Conservation (phyloP, 1,140 invertebrate genomes). For the Archegozetes longisetosus region DNA sequence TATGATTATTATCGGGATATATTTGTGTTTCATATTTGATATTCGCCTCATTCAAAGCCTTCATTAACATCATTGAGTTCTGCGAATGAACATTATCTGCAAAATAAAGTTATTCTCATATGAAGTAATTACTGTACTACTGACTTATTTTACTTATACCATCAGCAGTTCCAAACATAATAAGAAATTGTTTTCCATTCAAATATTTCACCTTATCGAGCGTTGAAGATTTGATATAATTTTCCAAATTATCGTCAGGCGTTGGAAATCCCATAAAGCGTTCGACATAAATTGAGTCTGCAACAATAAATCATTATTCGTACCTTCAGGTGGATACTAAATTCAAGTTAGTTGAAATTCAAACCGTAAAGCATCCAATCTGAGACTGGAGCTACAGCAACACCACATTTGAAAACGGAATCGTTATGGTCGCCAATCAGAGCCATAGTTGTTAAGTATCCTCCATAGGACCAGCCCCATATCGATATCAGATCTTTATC, state of each 20-base stretch:
- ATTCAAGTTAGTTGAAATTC: not conserved
- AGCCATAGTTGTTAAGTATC: constrained; percentile 63
- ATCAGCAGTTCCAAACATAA: constrained; percentile 77
- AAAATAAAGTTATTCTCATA: constrained; percentile 13
- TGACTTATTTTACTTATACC: constrained; percentile 24
- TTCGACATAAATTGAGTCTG: constrained; percentile 86
- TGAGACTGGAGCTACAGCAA: constrained; percentile 75
- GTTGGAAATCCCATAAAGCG: constrained; percentile 65
- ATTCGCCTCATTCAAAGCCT: constrained; percentile 57
- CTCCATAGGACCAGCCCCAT: constrained; percentile 41
- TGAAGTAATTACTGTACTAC: not conserved
- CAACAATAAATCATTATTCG: no score
- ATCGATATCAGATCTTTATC: constrained; percentile 51
- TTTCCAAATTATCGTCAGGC: constrained; percentile 50
- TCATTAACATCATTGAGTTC: constrained; percentile 73
- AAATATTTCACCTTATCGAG: constrained; percentile 60
- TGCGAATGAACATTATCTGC: constrained; percentile 87
- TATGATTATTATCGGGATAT: constrained; percentile 77
- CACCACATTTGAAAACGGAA: constrained; percentile 65
- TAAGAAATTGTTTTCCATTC: constrained; percentile 63
- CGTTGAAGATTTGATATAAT: constrained; percentile 43
- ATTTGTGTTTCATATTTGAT: constrained; percentile 77
- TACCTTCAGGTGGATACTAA: no score
- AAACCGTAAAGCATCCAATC: constrained; percentile 86
- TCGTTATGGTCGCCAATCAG: constrained; percentile 41